These are phyloP conservation scores for Mormyrops attenuatus DNA, from an alignment of 2,797 vertebrate genomes.

Conservation along the genomic window DNA sequence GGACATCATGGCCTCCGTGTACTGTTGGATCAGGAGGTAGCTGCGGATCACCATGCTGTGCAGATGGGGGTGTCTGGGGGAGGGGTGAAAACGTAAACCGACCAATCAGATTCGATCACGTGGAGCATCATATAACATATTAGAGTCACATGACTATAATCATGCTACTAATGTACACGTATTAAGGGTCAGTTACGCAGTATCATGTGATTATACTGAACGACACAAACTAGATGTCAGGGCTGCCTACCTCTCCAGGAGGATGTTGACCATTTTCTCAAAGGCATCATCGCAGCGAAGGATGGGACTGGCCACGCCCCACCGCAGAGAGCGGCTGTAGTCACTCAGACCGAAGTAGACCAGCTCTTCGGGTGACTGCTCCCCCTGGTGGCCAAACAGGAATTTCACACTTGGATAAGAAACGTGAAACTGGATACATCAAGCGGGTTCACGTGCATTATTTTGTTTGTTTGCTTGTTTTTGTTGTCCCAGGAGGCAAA, in stretches of 20 bases:
- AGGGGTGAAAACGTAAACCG: background rate
- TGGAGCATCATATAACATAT: background rate
- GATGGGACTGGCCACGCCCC: slow-evolving; percentile 93
- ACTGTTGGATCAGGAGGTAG: slow-evolving; percentile 98
- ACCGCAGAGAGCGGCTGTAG: slow-evolving; percentile 89
- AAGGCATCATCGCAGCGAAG: slow-evolving; percentile 92
- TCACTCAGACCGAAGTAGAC: slow-evolving; percentile 90
- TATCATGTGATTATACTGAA: background rate
- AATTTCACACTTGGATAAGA: background rate
- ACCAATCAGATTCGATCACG: background rate
- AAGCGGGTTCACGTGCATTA: background rate
- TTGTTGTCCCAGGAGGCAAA: background rate
- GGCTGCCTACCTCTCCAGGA: slow-evolving; percentile 80
- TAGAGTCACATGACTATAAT: background rate
- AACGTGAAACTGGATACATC: background rate
- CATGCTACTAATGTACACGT: background rate
- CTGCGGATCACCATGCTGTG: slow-evolving; percentile 98
- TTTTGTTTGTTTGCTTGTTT: background rate
- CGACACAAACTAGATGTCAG: background rate
- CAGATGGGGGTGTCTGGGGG: slow-evolving; percentile 80
- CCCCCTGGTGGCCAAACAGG: slow-evolving; percentile 63
- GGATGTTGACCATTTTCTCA: slow-evolving; percentile 92
- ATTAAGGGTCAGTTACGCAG: background rate
- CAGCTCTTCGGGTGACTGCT: slow-evolving; percentile 64
- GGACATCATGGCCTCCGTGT: slow-evolving; percentile 94